Percentiles rank a stretch among this genome's conserved stretches.
Evolutionary conservation across 2,888 invertebrate genomes (phyloP).

Genomic region (Lordiphosa andalusiaca): DNA sequence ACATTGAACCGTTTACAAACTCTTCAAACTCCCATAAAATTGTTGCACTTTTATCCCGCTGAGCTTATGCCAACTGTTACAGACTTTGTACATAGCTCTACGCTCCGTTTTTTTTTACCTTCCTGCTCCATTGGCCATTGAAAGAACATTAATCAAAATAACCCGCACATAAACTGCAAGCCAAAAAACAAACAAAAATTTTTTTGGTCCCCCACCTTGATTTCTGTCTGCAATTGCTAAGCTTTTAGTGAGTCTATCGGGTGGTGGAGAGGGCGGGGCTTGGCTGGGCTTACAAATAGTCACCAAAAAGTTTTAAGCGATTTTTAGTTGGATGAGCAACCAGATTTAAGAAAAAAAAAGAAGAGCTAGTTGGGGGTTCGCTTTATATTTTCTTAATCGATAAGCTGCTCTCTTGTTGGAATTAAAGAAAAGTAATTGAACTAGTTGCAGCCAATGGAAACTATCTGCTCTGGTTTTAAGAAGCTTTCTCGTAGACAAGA

Average conservation of each 20-base stretch:
- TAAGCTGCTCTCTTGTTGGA: no score
- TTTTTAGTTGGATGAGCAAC: conserved; percentile 36
- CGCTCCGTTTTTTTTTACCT: conserved; percentile 9
- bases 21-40: conserved; percentile 19
- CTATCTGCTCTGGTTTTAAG: no score
- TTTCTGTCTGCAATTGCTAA: conserved; percentile 37
- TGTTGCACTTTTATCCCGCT: conserved; percentile 24
- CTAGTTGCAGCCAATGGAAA: conserved; percentile 1
- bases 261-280: neutral
- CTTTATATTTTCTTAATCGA: no score
- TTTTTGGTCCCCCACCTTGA: conserved; percentile 46
- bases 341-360: neutral
- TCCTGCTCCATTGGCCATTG: conserved; percentile 29
- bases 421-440: conserved; percentile 17
- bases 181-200: conserved; percentile 44
- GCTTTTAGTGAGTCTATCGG: conserved; percentile 25
- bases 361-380: neutral
- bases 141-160: conserved; percentile 64
- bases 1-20: conserved; percentile 9
- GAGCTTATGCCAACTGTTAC: conserved; percentile 22
- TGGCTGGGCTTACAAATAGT: conserved; percentile 24
- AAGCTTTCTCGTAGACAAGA: no score
- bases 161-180: conserved; percentile 56
- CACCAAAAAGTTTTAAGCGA: conserved; percentile 38
- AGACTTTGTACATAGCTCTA: conserved; percentile 5